Evolutionary conservation across 1,140 invertebrate genomes (phyloP).

Genomic region (Macrobrachium nipponense): DNA sequence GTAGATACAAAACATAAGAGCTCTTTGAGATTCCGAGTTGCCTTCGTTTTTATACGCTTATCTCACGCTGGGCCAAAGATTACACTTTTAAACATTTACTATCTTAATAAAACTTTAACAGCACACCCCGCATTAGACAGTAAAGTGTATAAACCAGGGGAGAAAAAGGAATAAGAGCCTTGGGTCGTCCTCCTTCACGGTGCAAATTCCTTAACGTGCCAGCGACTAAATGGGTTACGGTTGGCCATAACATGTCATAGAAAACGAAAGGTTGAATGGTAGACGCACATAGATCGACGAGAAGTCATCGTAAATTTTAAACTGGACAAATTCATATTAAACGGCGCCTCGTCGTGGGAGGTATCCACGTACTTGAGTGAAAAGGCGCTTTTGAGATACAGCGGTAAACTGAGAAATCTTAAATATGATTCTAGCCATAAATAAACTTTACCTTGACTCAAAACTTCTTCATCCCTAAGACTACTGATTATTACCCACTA

Average conservation of each 20-base stretch:
- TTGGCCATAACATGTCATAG: conserved; percentile 26
- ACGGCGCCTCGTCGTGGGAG: conserved; percentile 23
- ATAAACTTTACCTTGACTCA: too few relatives aligned
- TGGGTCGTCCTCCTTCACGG: not conserved
- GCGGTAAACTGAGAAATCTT: too few relatives aligned
- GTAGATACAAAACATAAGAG: too few relatives aligned
- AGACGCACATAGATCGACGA: not conserved
- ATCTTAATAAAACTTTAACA: conserved; percentile 52
- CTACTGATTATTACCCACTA: too few relatives aligned
- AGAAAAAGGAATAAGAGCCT: not conserved
- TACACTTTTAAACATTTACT: conserved; percentile 35
- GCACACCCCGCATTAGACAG: not conserved
- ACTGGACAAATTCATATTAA: conserved; percentile 46
- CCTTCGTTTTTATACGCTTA: conserved; percentile 8
- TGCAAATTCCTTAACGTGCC: not conserved
- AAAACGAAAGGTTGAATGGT: conserved; percentile 34
- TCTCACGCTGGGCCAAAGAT: conserved; percentile 32
- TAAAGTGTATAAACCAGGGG: not conserved
- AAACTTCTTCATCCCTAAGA: too few relatives aligned
- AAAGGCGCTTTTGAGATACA: too few relatives aligned
- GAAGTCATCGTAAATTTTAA: conserved; percentile 29
- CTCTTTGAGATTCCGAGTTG: not conserved
- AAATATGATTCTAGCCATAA: too few relatives aligned
- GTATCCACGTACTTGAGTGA: not conserved
- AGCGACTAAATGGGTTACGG: not conserved